A percentile compares a stretch with the other conserved stretches of the same genome.
Conservation (phyloP, 2,113 vertebrate species). For the Anser brachyrhynchus region DNA sequence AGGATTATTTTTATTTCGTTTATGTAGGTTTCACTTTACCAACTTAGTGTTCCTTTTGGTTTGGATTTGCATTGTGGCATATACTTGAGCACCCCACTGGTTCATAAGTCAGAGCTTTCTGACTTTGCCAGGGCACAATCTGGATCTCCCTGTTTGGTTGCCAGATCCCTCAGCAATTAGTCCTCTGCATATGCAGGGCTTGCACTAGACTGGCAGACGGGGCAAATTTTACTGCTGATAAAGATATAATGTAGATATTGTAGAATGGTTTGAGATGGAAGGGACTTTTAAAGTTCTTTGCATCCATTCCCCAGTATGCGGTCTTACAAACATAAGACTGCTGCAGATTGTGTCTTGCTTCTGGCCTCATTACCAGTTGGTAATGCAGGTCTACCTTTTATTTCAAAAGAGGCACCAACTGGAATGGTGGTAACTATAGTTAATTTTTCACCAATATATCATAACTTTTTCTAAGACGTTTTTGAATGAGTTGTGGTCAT, state of each 20-base stretch:
- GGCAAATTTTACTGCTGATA: not conserved
- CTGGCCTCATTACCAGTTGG: not conserved
- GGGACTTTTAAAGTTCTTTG: not conserved
- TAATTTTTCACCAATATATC: not conserved
- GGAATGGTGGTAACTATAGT: not conserved
- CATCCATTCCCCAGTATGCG: not conserved
- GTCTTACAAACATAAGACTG: not conserved
- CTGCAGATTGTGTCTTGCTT: not conserved
- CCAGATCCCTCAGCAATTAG: not conserved
- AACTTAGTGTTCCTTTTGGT: not conserved
- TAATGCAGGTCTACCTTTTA: not conserved
- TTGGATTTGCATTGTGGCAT: not conserved
- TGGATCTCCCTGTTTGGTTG: not conserved
- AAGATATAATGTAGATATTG: not conserved
- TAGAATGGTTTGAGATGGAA: not conserved
- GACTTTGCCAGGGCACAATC: too few species aligned
- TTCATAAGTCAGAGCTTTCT: not conserved
- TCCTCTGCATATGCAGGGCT: accelerated
- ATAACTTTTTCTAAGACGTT: not conserved
- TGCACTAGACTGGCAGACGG: not conserved
- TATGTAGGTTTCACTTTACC: not conserved
- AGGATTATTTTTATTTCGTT: not conserved
- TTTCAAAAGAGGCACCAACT: not conserved
- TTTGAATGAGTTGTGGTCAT: not conserved
- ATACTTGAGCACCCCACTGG: not conserved